Conservation (phyloP, 2,797 vertebrate genomes). For the Cetoscarus ocellatus region DNA sequence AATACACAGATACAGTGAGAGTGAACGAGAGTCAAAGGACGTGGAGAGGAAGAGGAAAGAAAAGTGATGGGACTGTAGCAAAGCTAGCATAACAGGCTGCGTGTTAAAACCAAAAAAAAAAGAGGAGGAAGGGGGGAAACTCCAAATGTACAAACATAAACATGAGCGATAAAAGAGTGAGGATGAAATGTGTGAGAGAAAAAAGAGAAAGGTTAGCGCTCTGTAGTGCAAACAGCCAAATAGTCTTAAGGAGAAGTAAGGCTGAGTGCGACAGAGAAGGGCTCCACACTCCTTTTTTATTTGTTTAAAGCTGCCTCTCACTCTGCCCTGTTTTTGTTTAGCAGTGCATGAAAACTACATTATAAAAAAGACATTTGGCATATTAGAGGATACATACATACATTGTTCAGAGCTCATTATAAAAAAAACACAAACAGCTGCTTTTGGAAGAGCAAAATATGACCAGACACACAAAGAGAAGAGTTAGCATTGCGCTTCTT, state of each 20-base stretch:
- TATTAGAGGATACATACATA: slow-evolving; percentile 91
- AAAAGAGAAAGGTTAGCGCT: slow-evolving; percentile 63
- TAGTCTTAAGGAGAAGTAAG: slow-evolving; percentile 77
- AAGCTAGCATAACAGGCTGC: slow-evolving; percentile 67
- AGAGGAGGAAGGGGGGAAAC: not conserved
- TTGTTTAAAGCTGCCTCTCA: slow-evolving; percentile 90
- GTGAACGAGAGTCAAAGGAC: slow-evolving; percentile 58
- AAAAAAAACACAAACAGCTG: slow-evolving; percentile 83
- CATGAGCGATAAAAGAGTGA: slow-evolving; percentile 46
- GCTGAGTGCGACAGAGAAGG: slow-evolving; percentile 80
- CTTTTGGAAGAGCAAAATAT: slow-evolving; percentile 87
- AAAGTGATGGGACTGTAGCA: slow-evolving; percentile 50
- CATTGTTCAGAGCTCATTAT: slow-evolving; percentile 93
- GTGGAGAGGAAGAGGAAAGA: slow-evolving; percentile 21
- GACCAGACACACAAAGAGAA: slow-evolving; percentile 56
- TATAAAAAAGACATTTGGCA: slow-evolving; percentile 90
- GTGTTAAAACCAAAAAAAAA: slow-evolving; percentile 25
- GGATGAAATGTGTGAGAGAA: slow-evolving; percentile 61
- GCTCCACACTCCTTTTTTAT: slow-evolving; percentile 68
- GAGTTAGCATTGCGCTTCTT: slow-evolving; percentile 46
- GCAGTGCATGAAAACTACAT: slow-evolving; percentile 92
- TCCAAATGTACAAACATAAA: slow-evolving; percentile 56
- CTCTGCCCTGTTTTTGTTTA: slow-evolving; percentile 83
- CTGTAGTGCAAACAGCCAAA: slow-evolving; percentile 78
- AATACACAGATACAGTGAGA: slow-evolving; percentile 81